Conservation (phyloP, 1,140 invertebrate species). For the Eupeodes corollae region DNA sequence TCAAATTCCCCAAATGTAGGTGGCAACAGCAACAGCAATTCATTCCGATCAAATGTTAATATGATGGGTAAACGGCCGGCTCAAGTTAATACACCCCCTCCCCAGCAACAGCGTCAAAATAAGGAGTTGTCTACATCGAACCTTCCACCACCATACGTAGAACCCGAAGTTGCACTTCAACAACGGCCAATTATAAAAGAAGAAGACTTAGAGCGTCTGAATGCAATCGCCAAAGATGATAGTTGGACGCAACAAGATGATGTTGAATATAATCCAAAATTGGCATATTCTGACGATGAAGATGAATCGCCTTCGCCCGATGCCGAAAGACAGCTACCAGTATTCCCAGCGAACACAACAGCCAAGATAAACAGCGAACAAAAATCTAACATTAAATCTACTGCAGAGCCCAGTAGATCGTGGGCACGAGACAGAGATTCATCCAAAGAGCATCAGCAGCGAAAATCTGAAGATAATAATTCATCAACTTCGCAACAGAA, state of each 20-base stretch:
- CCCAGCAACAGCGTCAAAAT: constrained; percentile 18
- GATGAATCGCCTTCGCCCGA: constrained; percentile 57
- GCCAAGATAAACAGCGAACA: constrained; percentile 6
- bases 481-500: constrained; percentile 29
- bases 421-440: constrained; percentile 8
- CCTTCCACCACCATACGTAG: constrained; percentile 7
- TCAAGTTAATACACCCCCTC: constrained; percentile 12
- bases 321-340: neutral
- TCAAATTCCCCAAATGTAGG: constrained; percentile 6
- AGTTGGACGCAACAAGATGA: constrained; percentile 87
- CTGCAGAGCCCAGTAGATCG: constrained; percentile 4
- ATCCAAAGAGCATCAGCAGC: constrained; percentile 14
- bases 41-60: too few species aligned
- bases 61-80: constrained; percentile 16
- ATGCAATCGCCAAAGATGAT: constrained; percentile 77
- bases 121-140: constrained; percentile 21
- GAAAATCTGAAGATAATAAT: constrained; percentile 12
- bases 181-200: constrained; percentile 79
- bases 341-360: constrained; percentile 7
- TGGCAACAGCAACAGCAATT: neutral
- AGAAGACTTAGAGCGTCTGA: constrained; percentile 82
- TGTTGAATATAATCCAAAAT: constrained; percentile 90
- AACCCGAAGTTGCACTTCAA: constrained; percentile 38
- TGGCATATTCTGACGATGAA: constrained; percentile 90
- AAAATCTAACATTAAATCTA: constrained; percentile 6